A percentile compares a stretch with the other conserved stretches of the same genome.
Evolutionary conservation across 2,888 invertebrate species (phyloP).

Genomic region (Hirtodrosophila alboralis): DNA sequence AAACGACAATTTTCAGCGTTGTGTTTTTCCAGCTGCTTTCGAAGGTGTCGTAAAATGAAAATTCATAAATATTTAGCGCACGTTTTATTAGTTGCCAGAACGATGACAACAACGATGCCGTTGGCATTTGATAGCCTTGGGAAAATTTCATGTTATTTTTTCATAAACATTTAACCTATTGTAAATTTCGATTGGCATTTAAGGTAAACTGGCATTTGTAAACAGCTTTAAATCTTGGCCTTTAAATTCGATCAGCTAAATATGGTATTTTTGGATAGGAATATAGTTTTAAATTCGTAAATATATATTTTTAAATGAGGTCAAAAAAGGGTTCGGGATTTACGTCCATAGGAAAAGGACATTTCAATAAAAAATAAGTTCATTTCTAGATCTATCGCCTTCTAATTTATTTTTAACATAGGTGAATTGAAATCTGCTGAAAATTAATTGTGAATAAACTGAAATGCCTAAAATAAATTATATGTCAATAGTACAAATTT

Average conservation of each 20-base stretch:
- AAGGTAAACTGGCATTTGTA: slow-evolving; percentile 29
- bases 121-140: slow-evolving; percentile 42
- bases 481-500: too few species aligned
- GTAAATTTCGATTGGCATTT: slow-evolving; percentile 35
- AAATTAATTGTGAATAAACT: too few species aligned
- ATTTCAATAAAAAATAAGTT: too few species aligned
- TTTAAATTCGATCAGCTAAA: slow-evolving; percentile 1
- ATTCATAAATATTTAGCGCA: slow-evolving; percentile 75
- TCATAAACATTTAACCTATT: slow-evolving; percentile 46
- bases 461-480: too few species aligned
- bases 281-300: too few species aligned
- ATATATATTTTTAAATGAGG: too few species aligned
- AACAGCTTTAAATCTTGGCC: slow-evolving; percentile 17
- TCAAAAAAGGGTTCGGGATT: too few species aligned
- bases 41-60: slow-evolving; percentile 73
- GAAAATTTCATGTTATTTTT: slow-evolving; percentile 16
- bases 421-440: too few species aligned
- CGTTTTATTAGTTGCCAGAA: slow-evolving; percentile 66
- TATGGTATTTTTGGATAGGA: too few species aligned
- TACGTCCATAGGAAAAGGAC: too few species aligned
- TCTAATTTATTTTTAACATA: too few species aligned
- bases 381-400: too few species aligned
- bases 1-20: slow-evolving; percentile 48
- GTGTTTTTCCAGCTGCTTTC: slow-evolving; percentile 49
- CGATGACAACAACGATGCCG: slow-evolving; percentile 37